These are phyloP conservation scores for Drosophila takahashii DNA, from an alignment of 1,140 invertebrate genomes.

Conservation along the genomic window DNA sequence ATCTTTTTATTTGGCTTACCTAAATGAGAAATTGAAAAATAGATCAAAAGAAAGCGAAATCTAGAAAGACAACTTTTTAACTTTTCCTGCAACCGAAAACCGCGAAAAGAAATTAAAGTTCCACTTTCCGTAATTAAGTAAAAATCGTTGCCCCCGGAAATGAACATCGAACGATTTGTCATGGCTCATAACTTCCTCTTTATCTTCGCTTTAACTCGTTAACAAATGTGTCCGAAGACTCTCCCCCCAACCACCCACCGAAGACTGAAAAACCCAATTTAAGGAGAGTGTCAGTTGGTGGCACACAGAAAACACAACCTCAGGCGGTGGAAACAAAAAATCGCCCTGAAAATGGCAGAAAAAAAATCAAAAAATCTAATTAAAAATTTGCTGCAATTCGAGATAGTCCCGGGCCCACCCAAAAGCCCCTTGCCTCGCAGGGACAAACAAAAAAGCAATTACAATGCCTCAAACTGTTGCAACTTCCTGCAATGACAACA, in stretches of 20 bases:
- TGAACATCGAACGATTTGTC: slow-evolving; percentile 55
- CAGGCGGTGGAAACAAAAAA: slow-evolving; percentile 43
- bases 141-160: neutral
- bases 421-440: slow-evolving; percentile 33
- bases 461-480: slow-evolving; percentile 81
- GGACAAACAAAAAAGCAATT: slow-evolving; percentile 81
- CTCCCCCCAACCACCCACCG: neutral
- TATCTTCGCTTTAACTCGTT: slow-evolving; percentile 64
- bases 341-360: slow-evolving; percentile 47
- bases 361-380: slow-evolving; percentile 74
- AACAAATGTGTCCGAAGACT: slow-evolving; percentile 41
- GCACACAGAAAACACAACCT: slow-evolving; percentile 64
- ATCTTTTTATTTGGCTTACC: too few species aligned
- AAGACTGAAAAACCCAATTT: slow-evolving; percentile 54
- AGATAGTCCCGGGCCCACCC: slow-evolving; percentile 21
- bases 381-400: slow-evolving; percentile 72
- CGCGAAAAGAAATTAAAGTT: neutral
- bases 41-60: too few species aligned
- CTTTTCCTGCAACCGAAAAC: neutral
- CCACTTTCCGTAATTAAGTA: neutral
- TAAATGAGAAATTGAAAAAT: too few species aligned
- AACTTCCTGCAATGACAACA: slow-evolving; percentile 80
- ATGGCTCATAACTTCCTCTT: slow-evolving; percentile 61
- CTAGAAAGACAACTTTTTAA: neutral
- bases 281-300: slow-evolving; percentile 69